Base-by-base conservation (phyloP, 2,797 vertebrate genomes). In the Leptatherina wallacei region DNA sequence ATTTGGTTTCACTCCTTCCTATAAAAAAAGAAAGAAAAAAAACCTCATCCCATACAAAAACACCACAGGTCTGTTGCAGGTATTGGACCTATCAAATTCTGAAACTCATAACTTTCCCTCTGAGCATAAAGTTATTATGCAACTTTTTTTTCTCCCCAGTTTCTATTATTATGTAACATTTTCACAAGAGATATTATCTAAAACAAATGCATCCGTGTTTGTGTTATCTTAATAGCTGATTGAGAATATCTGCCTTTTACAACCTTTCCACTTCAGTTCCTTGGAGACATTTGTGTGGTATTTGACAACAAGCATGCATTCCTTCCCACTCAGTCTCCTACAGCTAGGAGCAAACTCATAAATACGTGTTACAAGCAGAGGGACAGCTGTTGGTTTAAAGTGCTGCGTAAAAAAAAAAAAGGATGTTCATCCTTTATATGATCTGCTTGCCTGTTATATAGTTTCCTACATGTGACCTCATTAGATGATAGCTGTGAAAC, bases 1-100 rank as follows among this genome's bases (percentile, higher is more conserved):
- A 80, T 78, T 74, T 69, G 0, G n/a, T 70, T 84, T 86, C 70
- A 80, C 10, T 73, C 35, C 16, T 71, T 58, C 55, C 20, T 12
- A 3, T 6, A 47, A 16, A 52, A 52, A 6, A 72, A 75, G 20
- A 22, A 71, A 27, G 51, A 40, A 71, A 42, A 69, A 44, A 71
- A 61, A 60, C 33, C 22, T 32, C 16, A 54, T 74, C 32, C 73
- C 51, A 67, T 74, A 51, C 63, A 51, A 18, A 64, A 18, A 49
- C 24, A 54, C 1, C 51, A 6, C 6, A 40, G 24, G 0, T 12
- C 7, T 30, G 22, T 69, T 35, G 8, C 9, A 61, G 51, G 6
- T 54, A 59, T 47, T 54, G 44, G 1, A 60, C 2, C 22, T 27
- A 9, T 71, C 49, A 57, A 62, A 62, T 35, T 51, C 9, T 54